Conservation (phyloP, 2,797 vertebrate genomes). For the Podarcis siculus region DNA sequence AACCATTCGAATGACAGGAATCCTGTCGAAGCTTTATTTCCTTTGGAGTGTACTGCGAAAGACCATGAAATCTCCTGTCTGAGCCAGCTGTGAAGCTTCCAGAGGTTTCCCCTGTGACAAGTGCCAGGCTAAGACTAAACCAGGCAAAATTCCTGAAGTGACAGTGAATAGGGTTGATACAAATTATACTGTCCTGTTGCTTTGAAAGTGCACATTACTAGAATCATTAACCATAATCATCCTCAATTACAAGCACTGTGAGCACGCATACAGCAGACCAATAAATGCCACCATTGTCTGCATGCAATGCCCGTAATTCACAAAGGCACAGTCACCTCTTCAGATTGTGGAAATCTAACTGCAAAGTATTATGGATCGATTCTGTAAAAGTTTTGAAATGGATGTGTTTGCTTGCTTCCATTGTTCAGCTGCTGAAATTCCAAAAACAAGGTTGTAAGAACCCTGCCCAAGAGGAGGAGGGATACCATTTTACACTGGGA, state of each 20-base stretch:
- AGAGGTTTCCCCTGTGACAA: slow-evolving; percentile 66
- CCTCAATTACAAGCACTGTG: slow-evolving; percentile 80
- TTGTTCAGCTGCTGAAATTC: not conserved
- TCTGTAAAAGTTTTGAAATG: slow-evolving; percentile 53
- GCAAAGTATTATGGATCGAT: slow-evolving; percentile 43
- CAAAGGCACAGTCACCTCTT: slow-evolving; percentile 52
- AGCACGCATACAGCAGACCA: slow-evolving; percentile 65
- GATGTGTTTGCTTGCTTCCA: slow-evolving; percentile 2
- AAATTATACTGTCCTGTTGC: slow-evolving; percentile 86
- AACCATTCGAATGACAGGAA: slow-evolving; percentile 43
- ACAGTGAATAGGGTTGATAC: slow-evolving; percentile 84
- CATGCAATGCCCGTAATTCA: slow-evolving; percentile 56
- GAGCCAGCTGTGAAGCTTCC: slow-evolving; percentile 68
- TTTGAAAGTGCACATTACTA: slow-evolving; percentile 86
- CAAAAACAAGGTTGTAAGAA: slow-evolving; percentile 9
- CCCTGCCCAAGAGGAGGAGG: slow-evolving; percentile 2
- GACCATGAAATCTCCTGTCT: slow-evolving; percentile 52
- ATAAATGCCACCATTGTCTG: slow-evolving; percentile 75
- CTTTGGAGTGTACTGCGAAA: slow-evolving; percentile 43
- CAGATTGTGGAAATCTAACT: slow-evolving; percentile 37
- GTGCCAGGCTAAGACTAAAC: slow-evolving; percentile 69
- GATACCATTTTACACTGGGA: slow-evolving; percentile 28
- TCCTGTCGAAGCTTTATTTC: slow-evolving; percentile 55
- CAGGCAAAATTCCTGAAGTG: slow-evolving; percentile 81
- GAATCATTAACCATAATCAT: slow-evolving; percentile 89